A percentile compares a stretch with the other conserved stretches of the same genome.
Conservation (phyloP, 2,888 invertebrate species). For the Drosophila colorata region DNA sequence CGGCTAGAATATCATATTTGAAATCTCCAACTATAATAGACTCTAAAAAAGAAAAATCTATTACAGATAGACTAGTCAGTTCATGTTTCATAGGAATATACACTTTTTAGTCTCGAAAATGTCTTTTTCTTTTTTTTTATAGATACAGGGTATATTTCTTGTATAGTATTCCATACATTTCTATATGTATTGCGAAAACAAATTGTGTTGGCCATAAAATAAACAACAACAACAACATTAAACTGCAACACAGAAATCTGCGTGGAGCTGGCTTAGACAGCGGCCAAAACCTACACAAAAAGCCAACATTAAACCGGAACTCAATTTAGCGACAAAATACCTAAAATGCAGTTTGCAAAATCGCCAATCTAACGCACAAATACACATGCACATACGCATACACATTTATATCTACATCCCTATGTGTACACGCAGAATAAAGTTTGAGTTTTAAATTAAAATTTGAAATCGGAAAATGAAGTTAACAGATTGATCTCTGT, state of each 20-base stretch:
- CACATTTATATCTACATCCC: background rate
- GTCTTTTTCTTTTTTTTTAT: no score
- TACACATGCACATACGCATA: conserved; percentile 5
- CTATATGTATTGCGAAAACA: conserved; percentile 23
- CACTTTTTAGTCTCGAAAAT: no score
- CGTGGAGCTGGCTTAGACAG: conserved; percentile 14
- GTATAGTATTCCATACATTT: background rate
- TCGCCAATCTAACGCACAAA: conserved; percentile 36
- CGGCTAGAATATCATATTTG: no score
- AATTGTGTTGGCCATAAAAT: conserved; percentile 47
- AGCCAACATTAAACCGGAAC: conserved; percentile 68
- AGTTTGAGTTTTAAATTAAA: background rate
- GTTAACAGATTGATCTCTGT: no score
- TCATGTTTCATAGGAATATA: no score
- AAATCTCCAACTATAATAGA: no score
- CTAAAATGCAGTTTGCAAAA: conserved; percentile 71
- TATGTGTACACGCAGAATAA: conserved; percentile 8
- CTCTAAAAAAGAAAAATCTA: no score
- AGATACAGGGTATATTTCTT: background rate
- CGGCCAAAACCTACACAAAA: conserved; percentile 45
- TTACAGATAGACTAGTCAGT: no score
- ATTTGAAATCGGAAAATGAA: background rate
- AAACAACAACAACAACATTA: conserved; percentile 34
- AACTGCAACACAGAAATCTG: conserved; percentile 15
- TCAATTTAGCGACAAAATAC: conserved; percentile 77